Evolutionary conservation across 1,140 invertebrate genomes (phyloP), one percentile per base, ranked within the genome.

Genomic region (Mizuhopecten yessoensis): DNA sequence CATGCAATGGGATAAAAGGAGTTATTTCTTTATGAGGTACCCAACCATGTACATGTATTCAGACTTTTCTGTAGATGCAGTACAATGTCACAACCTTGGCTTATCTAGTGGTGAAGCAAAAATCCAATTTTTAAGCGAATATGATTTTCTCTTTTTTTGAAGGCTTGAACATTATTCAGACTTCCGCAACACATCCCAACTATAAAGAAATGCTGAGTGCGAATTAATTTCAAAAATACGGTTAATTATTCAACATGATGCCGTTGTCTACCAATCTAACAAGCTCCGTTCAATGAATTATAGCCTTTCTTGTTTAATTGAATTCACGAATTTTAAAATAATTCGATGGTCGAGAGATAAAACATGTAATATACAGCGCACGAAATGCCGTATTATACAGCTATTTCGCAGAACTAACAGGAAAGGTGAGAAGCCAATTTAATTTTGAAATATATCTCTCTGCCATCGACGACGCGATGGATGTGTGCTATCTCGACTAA

Each of bases 381-480:
- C 23, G 57, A 29, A 5, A 7, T 23, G 23, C 57, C 5, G 7
- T 75, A 75, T 17, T 75, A n/a, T 75, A 75, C 20, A 5, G 57
- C 1, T 5, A 5, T 75, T 29, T 13, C 36, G 13, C 36, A 39
- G 36, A 39, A 39, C 5, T 39, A 39, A 29, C 57, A 75, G 9
- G 57, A 29, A 75, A 75, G n/a, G 57, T 75, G 57, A 75, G 57
- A 75, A 75, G 57, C 20, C 57, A 75, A 75, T 75, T 75, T 29
- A 75, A n/a, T 75, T 75, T 75, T 75, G 57, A 75, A 75, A 29
- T 75, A 75, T 75, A 75, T 75, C 57, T 75, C 57, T 29, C 57
- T 29, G 57, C 29, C 57, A 29, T 75, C 29, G 57, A 29, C 23
- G 5, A 29, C 5, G 57, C 2, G 23, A 75, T 29, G 11, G 57